A percentile compares a stretch with the other conserved stretches of the same genome.
These are phyloP conservation scores for Pangasius sanitwongsei DNA, from an alignment of 2,797 vertebrate genomes.

Conservation along the genomic window DNA sequence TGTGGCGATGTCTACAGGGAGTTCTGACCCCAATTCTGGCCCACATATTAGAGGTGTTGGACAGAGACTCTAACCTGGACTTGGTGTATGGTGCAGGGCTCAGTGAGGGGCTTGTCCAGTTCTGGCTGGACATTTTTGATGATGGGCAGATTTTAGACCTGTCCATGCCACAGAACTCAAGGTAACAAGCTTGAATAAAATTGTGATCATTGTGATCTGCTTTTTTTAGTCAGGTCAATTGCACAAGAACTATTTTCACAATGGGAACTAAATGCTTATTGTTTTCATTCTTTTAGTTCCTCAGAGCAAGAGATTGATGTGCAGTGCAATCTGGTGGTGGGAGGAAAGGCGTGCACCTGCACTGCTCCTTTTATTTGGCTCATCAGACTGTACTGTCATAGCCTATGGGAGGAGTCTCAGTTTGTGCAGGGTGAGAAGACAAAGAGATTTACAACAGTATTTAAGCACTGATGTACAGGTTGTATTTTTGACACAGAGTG, in stretches of 20 bases:
- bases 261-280: background rate
- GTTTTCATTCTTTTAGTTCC: slow-evolving; percentile 52
- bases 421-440: slow-evolving; percentile 68
- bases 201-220: background rate
- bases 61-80: slow-evolving; percentile 72
- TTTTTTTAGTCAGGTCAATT: background rate
- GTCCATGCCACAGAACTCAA: slow-evolving; percentile 54
- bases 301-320: slow-evolving; percentile 70
- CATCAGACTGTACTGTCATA: slow-evolving; percentile 65
- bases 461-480: background rate
- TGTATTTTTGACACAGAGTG: background rate
- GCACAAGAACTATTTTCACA: background rate
- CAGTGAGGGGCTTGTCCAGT: slow-evolving; percentile 58
- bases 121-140: slow-evolving; percentile 76
- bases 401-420: slow-evolving; percentile 76
- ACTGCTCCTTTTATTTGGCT: slow-evolving; percentile 76
- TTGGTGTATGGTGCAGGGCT: slow-evolving; percentile 63
- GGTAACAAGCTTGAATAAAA: slow-evolving; percentile 56
- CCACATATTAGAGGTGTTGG: slow-evolving; percentile 70
- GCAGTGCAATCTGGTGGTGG: slow-evolving; percentile 64
- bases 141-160: slow-evolving; percentile 68
- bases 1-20: slow-evolving; percentile 76
- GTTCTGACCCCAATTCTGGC: slow-evolving; percentile 69
- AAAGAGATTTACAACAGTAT: background rate
- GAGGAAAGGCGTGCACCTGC: slow-evolving; percentile 56